Conservation (phyloP, 2,888 invertebrate species). For the Xanthostigma xanthostigma region DNA sequence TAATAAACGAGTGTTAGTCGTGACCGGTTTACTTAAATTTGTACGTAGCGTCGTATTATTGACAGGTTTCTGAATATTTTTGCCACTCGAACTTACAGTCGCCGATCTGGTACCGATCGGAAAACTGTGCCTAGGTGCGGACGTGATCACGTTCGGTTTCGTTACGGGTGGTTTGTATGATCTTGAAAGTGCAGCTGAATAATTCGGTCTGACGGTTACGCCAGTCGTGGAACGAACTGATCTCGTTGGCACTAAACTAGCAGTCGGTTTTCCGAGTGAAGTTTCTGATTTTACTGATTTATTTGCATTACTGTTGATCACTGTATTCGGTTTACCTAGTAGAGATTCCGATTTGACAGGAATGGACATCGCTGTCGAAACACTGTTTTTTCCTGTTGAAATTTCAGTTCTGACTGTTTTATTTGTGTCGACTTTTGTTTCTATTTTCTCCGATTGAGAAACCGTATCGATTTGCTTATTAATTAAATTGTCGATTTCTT, state of each 20-base stretch:
- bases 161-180: constrained; percentile 14
- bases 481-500: constrained; percentile 8
- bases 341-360: no score
- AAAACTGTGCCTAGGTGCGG: no score
- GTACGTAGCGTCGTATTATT: no score
- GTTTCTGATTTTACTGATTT: constrained; percentile 1
- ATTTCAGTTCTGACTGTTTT: constrained; percentile 17
- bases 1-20: constrained; percentile 15
- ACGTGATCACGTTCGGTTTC: no score
- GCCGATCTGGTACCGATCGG: no score
- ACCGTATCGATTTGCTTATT: no score
- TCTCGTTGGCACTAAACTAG: no score
- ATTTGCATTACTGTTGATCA: neutral
- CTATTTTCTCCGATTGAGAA: constrained; percentile 19
- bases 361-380: no score
- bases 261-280: constrained; percentile 1
- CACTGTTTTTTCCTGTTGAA: constrained; percentile 6
- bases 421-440: constrained; percentile 17
- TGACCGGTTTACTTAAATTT: neutral
- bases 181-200: constrained; percentile 31
- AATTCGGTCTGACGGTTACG: constrained; percentile 22
- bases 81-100: no score
- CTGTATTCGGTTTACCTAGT: constrained; percentile 4
- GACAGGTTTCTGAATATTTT: no score
- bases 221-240: constrained; percentile 12